Conservation (phyloP, 2,797 vertebrate genomes). For the Rhynchotus rufescens region DNA sequence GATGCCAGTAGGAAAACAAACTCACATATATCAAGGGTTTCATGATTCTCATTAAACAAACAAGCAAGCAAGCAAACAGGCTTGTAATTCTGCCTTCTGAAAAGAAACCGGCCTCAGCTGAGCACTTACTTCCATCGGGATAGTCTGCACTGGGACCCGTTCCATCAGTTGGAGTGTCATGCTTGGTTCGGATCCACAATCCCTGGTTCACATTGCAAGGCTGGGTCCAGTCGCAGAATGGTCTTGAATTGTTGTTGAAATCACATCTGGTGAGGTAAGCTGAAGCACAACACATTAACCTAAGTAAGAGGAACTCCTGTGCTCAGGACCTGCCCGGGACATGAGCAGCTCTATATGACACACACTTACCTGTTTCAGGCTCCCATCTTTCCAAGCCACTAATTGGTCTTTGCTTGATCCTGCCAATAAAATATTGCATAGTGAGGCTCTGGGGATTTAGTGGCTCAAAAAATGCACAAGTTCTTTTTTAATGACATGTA, state of each 20-base stretch:
- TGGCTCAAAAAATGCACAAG: background rate
- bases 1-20: background rate
- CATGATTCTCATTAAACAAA: background rate
- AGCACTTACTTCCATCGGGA: conserved; percentile 63
- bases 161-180: conserved; percentile 72
- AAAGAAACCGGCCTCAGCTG: background rate
- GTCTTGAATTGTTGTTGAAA: conserved; percentile 75
- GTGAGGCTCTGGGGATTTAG: background rate
- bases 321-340: background rate
- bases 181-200: conserved; percentile 72
- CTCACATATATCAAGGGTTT: background rate
- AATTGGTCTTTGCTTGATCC: conserved; percentile 6
- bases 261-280: conserved; percentile 85
- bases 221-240: conserved; percentile 85
- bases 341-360: background rate
- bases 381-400: conserved; percentile 25
- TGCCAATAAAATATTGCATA: background rate
- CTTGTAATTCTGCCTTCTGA: background rate
- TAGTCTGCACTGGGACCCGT: conserved; percentile 67
- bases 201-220: conserved; percentile 53
- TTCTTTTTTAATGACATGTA: background rate
- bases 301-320: background rate
- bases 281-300: conserved; percentile 53
- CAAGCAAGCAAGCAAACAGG: background rate
- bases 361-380: conserved; percentile 51